Base-by-base conservation (phyloP, 2,113 vertebrate species). In the Menura novaehollandiae region DNA sequence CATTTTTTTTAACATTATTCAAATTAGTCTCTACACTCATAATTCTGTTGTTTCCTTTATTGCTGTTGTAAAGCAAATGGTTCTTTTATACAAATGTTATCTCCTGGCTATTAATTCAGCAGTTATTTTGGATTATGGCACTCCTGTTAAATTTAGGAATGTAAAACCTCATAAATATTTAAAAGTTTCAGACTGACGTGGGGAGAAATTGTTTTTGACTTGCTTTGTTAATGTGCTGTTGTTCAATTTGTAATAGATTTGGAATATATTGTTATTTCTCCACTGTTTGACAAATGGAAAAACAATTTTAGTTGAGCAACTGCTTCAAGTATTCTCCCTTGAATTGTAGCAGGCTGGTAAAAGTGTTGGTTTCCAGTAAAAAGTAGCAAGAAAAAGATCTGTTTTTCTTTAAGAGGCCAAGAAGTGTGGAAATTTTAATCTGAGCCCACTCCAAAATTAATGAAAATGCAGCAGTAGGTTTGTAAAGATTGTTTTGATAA, bases 81-180 rank as follows among this genome's bases (percentile, higher is more conserved):
- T 97, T 98, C 96, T 98, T 97, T 97, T 98, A 97, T 97, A 98
- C 97, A 98, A 98, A 98, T 97, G 97, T 98, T 98, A 98, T 98
- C 97, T 98, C 94, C 96, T 97, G 92, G 86, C 97, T 98, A 97
- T 98, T 98, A 98, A 98, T 98, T 97, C 97, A 97, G 97, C 95
- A 94, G 94, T 98, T 98, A 97, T 97, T 98, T 98, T 97, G 94
- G 97, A 98, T 96, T 97, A 97, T 97, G 97, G 94, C 96, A 97
- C 96, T 97, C 91, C 91, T 98, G 90, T 97, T 98, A 98, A 97
- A 98, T 97, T 97, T 97, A 98, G 79, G 88, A 88, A 93, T 94
- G 91, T 94, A 95, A 95, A 82, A 85, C 67, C 92, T 98, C 95
- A 96, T 98, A 98, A 98, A 98, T 98, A 98, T 96, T 96, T 96